These are phyloP conservation scores for Apeltes quadracus DNA, from an alignment of 2,113 vertebrate genomes.

Conservation along the genomic window DNA sequence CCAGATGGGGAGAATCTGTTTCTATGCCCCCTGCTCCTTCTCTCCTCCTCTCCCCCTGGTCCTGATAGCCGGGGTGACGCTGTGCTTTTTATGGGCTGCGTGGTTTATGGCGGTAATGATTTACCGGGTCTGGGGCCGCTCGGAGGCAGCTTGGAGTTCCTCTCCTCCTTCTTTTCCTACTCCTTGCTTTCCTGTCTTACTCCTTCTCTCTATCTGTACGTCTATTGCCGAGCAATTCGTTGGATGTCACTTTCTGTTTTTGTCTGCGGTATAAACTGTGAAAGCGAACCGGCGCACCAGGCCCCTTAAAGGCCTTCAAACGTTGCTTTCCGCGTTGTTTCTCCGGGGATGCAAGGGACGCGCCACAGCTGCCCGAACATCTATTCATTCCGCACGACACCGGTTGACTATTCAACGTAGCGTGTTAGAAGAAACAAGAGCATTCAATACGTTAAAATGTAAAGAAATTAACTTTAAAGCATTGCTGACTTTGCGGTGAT, in stretches of 20 bases:
- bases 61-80: conserved; percentile 73
- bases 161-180: conserved; percentile 50
- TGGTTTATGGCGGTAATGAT: conserved; percentile 78
- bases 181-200: background rate
- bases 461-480: background rate
- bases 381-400: background rate
- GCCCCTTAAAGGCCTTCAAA: conserved; percentile 37
- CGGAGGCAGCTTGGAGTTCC: conserved; percentile 69
- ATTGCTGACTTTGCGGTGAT: background rate
- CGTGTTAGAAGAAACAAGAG: background rate
- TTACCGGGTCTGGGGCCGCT: conserved; percentile 71
- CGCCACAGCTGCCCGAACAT: conserved; percentile 20
- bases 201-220: conserved; percentile 24
- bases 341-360: conserved; percentile 21
- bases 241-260: conserved; percentile 65
- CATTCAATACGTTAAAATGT: background rate
- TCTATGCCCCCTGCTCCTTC: conserved; percentile 60
- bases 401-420: background rate
- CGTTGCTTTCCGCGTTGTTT: conserved; percentile 18
- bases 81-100: conserved; percentile 75
- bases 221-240: conserved; percentile 58
- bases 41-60: conserved; percentile 58
- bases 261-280: conserved; percentile 41
- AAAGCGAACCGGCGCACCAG: conserved; percentile 33
- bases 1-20: conserved; percentile 82